Percentiles rank a stretch among this genome's conserved stretches.
These are phyloP conservation scores for Meiosimyza platycephala DNA, from an alignment of 2,888 invertebrate species.

Conservation along the genomic window DNA sequence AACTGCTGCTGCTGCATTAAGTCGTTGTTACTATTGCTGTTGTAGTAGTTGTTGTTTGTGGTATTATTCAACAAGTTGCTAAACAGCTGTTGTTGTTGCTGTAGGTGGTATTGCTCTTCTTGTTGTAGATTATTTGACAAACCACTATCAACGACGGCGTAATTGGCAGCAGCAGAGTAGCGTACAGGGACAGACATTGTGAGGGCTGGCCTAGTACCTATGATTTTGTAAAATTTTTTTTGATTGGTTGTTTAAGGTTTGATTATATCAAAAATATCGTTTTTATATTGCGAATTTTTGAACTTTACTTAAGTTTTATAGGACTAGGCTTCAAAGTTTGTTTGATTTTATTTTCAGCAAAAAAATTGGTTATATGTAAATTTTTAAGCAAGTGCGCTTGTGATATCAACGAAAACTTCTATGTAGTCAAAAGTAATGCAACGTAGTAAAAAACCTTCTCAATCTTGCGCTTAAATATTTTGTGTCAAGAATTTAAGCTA, in stretches of 20 bases:
- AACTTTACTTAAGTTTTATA: conserved; percentile 21
- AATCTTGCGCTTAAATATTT: conserved; percentile 5
- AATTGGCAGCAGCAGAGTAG: conserved; percentile 68
- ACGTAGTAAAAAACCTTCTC: conserved; percentile 9
- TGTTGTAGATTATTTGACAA: conserved; percentile 64
- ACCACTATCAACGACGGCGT: conserved; percentile 66
- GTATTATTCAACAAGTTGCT: conserved; percentile 41
- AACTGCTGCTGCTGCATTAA: conserved; percentile 61
- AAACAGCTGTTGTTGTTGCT: conserved; percentile 52
- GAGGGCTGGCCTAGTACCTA: conserved; percentile 70
- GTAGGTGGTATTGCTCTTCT: conserved; percentile 63
- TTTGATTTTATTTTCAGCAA: conserved; percentile 64
- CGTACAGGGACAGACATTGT: conserved; percentile 69
- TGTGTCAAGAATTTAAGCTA: conserved; percentile 43
- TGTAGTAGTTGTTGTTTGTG: conserved; percentile 51
- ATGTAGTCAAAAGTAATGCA: too few relatives aligned
- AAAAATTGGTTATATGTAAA: conserved; percentile 37
- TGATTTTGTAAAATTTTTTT: conserved; percentile 35
- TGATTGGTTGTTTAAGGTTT: conserved; percentile 43
- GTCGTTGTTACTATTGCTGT: conserved; percentile 47
- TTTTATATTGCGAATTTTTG: conserved; percentile 36
- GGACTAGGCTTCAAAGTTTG: conserved; percentile 46
- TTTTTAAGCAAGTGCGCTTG: conserved; percentile 31
- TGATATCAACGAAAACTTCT: conserved; percentile 47
- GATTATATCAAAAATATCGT: conserved; percentile 42